Base-by-base conservation (phyloP, 2,888 invertebrate species). In the Ophion slaviceki region DNA sequence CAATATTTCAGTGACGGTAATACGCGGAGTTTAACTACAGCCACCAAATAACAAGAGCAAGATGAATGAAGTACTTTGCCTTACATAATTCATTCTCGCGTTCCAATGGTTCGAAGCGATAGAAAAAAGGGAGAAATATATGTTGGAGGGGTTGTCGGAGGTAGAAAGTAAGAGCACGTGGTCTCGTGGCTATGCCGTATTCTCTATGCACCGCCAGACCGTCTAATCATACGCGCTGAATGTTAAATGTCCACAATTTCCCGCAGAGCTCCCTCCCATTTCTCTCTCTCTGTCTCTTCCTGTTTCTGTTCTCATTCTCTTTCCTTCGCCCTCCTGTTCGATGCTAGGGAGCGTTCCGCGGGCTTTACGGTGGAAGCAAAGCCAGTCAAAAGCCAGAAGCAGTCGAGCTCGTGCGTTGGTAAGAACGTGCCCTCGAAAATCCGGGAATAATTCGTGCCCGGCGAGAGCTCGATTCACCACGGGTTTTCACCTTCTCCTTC, bases 11-110 rank as follows among this genome's bases (percentile, higher is more conserved):
- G 89, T 82, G 88, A 87, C 88, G 89, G 90, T 90, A 92, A 92
- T 91, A 91, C 89, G 90, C 89, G 77, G 90, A 92, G 90, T 91
- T 91, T 90, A 92, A 91, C 91, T 92, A 90, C 89, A 87, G 86
- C 88, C 90, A 91, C 91, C 91, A 90, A 92, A 92, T 92, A 92
- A 92, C 92, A 91, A 91, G 92, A 92, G 90, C 91, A 92, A 92
- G 92, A 92, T 90, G 92, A 92, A 92, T 92, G 92, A 91, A 92
- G 91, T 92, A 91, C 92, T 91, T 92, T 92, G 91, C 91, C 91
- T 91, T 91, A 89, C 92, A 92, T 92, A 91, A 92, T 92, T 92
- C 90, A 92, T 91, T 89, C 89, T 88, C 86, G 88, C 89, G 89
- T 89, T 90, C 89, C 88, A 88, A 87, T 89, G 84, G 80, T 82